phyloP scores from a whole-genome alignment of 2,888 invertebrate genomes.

The Amphiduros pacificus region DNA sequence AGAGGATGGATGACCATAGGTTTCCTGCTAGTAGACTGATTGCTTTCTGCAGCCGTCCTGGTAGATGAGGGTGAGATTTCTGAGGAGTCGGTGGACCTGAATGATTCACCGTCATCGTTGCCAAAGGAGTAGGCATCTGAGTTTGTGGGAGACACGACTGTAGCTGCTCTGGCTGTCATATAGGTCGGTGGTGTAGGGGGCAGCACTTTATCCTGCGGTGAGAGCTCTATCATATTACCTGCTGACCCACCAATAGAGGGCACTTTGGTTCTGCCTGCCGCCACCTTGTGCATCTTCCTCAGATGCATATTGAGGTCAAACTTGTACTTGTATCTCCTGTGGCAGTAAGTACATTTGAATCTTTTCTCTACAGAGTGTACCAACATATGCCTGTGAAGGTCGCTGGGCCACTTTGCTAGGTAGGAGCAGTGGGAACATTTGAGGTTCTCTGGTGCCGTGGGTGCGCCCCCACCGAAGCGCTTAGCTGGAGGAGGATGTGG shows the following conservation, averaged over 20 bases:
- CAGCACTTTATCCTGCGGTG: not conserved
- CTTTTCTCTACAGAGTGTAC: conserved; percentile 56
- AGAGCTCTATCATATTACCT: too few relatives aligned
- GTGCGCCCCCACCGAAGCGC: too few relatives aligned
- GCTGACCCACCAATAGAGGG: too few relatives aligned
- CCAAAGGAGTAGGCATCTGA: not conserved
- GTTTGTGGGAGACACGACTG: too few relatives aligned
- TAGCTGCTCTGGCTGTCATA: not conserved
- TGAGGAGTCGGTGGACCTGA: not conserved
- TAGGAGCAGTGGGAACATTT: conserved; percentile 57
- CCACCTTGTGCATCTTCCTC: conserved; percentile 19
- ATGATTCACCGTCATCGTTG: not conserved
- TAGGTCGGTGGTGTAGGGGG: not conserved
- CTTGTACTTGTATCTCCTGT: conserved; percentile 74
- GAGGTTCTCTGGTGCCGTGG: conserved; percentile 26
- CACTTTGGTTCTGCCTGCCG: conserved; percentile 19
- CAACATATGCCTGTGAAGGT: conserved; percentile 53
- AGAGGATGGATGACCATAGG: not conserved
- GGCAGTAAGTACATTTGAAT: conserved; percentile 65
- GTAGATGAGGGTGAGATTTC: not conserved
- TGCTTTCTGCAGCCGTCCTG: not conserved
- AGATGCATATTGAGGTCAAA: conserved; percentile 55
- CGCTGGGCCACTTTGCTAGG: conserved; percentile 57
- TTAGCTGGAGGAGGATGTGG: not conserved
- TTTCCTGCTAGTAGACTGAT: not conserved